phyloP scores from a whole-genome alignment of 2,888 invertebrate genomes.

The Lapara coniferarum region DNA sequence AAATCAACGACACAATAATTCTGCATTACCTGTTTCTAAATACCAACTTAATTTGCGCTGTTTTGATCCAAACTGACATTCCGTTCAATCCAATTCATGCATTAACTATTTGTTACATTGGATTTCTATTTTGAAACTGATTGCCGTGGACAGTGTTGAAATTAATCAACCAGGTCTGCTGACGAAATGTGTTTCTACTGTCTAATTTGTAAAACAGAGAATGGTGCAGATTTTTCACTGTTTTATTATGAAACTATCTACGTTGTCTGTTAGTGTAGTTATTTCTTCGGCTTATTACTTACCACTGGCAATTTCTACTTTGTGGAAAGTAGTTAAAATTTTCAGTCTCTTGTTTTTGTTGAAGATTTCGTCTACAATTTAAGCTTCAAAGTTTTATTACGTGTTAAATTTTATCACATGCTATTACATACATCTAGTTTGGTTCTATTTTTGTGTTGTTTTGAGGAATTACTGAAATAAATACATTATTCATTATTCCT shows the following conservation, averaged over 20 bases:
- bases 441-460: no score
- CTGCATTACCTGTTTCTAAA: neutral
- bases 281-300: neutral
- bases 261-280: neutral
- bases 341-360: neutral
- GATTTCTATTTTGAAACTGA: conserved; percentile 8
- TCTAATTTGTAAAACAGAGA: neutral
- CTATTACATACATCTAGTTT: neutral
- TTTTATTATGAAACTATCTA: neutral
- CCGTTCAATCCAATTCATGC: neutral
- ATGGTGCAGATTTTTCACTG: neutral
- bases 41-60: conserved; percentile 6
- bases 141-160: neutral
- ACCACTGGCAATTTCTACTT: neutral
- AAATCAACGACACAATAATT: neutral
- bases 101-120: conserved; percentile 2
- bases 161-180: conserved; percentile 1
- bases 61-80: conserved; percentile 3
- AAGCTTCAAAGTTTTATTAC: neutral
- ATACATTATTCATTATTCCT: no score
- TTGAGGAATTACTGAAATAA: no score
- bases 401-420: neutral
- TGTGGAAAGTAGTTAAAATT: neutral
- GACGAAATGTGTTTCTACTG: neutral
- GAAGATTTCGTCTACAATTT: neutral